Evolutionary conservation across 2,797 vertebrate genomes (phyloP).

Genomic region (Tolypeutes matacus): DNA sequence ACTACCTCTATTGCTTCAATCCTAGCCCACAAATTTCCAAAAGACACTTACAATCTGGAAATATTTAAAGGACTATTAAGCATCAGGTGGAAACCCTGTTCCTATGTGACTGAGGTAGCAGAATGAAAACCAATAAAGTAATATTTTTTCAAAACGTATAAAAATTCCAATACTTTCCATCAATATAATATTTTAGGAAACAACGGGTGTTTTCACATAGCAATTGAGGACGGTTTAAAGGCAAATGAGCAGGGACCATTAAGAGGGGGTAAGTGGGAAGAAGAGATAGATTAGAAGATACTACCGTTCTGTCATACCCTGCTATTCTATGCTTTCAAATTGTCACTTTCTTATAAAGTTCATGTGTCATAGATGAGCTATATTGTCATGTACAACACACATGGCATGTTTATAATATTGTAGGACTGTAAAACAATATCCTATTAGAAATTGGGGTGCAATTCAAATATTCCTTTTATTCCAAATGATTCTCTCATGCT

Average conservation of each 20-base stretch:
- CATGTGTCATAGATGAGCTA: neutral
- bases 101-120: neutral
- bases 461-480: neutral
- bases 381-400: neutral
- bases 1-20: neutral
- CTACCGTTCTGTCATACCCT: neutral
- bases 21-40: neutral
- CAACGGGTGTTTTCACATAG: neutral
- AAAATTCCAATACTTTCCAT: neutral
- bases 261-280: neutral
- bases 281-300: neutral
- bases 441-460: conserved; percentile 19
- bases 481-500: conserved; percentile 32
- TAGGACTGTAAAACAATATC: conserved; percentile 27
- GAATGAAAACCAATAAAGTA: neutral
- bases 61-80: fast-evolving
- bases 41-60: neutral
- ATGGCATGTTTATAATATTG: neutral
- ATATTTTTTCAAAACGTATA: neutral
- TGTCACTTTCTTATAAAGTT: neutral
- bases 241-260: neutral
- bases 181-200: neutral
- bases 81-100: neutral
- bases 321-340: neutral
- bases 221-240: neutral